Conservation (phyloP, 2,113 vertebrate genomes). For the Lynx canadensis region DNA sequence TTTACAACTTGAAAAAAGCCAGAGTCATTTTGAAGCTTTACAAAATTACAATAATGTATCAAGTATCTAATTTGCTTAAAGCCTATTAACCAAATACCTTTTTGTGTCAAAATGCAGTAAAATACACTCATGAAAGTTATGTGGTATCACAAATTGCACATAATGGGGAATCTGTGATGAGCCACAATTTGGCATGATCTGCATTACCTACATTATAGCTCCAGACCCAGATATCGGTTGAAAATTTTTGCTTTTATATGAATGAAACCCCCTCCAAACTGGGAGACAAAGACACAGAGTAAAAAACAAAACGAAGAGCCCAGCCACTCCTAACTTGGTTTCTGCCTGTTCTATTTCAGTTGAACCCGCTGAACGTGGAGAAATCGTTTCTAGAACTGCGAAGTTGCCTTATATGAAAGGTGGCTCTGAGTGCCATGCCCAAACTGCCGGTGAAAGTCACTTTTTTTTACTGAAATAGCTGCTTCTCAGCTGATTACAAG, state of each 20-base stretch:
- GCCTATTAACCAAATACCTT: slow-evolving; percentile 70
- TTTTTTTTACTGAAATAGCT: neutral
- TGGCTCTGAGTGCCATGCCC: neutral
- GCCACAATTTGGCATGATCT: slow-evolving; percentile 43
- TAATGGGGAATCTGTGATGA: slow-evolving; percentile 55
- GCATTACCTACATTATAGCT: neutral
- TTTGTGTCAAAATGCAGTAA: slow-evolving; percentile 66
- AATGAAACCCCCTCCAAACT: neutral
- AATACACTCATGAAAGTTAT: slow-evolving; percentile 47
- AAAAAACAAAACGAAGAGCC: neutral
- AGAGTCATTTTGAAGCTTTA: slow-evolving; percentile 57
- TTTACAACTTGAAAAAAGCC: slow-evolving; percentile 53
- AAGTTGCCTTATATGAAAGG: neutral
- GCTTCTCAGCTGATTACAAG: neutral
- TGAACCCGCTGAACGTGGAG: neutral
- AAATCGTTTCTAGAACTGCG: neutral
- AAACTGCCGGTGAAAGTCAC: neutral
- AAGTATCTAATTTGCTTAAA: slow-evolving; percentile 72
- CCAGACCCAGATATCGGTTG: neutral
- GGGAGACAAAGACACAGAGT: neutral
- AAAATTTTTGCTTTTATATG: neutral
- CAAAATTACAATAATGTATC: slow-evolving; percentile 64
- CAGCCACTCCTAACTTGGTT: neutral
- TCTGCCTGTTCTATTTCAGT: neutral
- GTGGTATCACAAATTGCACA: slow-evolving; percentile 68